Conservation (phyloP, 2,888 invertebrate genomes). For the Rhaphigaster nebulosa region DNA sequence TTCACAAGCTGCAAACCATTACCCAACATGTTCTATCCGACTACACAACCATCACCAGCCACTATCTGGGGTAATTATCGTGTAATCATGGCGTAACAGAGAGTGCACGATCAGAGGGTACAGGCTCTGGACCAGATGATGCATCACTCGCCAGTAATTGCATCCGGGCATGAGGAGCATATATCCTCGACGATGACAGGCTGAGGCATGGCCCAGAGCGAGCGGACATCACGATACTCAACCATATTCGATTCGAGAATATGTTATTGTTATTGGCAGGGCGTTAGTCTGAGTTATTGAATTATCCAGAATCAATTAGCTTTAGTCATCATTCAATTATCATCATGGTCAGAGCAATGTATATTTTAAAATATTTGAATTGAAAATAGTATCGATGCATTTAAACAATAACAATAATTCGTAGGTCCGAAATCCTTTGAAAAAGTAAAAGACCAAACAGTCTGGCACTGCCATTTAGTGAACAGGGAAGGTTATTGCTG, state of each 20-base stretch:
- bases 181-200: neutral
- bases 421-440: too few species aligned
- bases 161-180: neutral
- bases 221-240: neutral
- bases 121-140: neutral
- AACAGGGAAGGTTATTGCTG: too few species aligned
- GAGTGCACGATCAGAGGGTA: neutral
- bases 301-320: neutral
- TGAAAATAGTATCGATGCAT: too few species aligned
- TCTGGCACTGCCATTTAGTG: too few species aligned
- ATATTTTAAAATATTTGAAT: too few species aligned
- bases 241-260: neutral
- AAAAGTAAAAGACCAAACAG: too few species aligned
- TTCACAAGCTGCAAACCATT: neutral
- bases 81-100: neutral
- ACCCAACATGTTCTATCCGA: neutral
- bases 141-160: conserved; percentile 12
- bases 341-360: too few species aligned
- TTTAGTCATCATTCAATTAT: neutral
- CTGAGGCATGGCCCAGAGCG: neutral
- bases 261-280: conserved; percentile 30
- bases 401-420: too few species aligned
- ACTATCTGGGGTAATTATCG: neutral
- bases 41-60: neutral
- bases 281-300: neutral